phyloP scores from a whole-genome alignment of 2,113 vertebrate species.

The Vidua chalybeata region DNA sequence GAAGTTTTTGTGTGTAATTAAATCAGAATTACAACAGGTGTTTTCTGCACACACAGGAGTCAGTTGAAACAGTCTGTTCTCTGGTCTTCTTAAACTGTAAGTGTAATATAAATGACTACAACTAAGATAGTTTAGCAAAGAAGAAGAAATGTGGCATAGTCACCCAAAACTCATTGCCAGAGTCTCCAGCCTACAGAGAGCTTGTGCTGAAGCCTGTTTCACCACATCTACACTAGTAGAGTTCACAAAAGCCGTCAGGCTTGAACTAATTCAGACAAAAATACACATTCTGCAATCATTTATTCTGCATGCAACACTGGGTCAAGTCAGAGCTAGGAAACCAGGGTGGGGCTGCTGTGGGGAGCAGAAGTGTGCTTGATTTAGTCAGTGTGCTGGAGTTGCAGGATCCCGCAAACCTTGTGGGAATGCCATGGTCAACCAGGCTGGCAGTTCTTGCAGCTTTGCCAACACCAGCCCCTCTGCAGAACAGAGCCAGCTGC shows the following conservation, averaged over 20 bases:
- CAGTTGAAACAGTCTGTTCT: not conserved
- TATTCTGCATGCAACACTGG: not conserved
- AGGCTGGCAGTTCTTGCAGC: not conserved
- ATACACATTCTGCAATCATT: not conserved
- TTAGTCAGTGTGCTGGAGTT: not conserved
- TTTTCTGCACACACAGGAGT: not conserved
- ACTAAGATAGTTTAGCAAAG: not conserved
- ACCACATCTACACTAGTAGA: not conserved
- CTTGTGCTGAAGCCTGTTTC: not conserved
- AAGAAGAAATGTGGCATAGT: not conserved
- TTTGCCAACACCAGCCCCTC: not conserved
- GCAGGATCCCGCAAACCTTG: not conserved
- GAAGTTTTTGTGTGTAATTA: constrained; percentile 14
- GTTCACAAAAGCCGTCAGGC: not conserved
- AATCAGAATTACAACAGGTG: constrained; percentile 5
- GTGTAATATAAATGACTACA: not conserved
- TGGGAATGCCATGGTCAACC: not conserved
- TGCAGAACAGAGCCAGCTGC: not conserved
- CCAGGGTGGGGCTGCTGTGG: not conserved
- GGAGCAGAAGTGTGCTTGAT: not conserved
- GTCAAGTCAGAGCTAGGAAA: not conserved
- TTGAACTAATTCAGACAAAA: not conserved
- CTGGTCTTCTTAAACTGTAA: not conserved
- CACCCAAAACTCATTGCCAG: not conserved
- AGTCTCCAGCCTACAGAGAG: not conserved